Conservation (phyloP, 1,140 invertebrate species). For the Aphelenchoides fujianensis region DNA sequence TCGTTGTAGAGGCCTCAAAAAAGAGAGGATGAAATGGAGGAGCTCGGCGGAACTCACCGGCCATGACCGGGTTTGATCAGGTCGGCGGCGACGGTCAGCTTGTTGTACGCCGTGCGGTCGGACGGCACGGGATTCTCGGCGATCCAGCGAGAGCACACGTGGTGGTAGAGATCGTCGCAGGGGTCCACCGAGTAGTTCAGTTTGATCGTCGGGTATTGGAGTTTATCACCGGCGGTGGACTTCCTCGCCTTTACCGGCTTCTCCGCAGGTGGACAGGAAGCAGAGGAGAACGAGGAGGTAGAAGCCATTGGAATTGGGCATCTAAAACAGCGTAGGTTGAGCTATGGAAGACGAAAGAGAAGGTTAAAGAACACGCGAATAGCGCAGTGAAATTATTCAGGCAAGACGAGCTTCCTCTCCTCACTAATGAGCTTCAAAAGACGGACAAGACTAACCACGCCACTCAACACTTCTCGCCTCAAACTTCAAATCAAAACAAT, state of each 20-base stretch:
- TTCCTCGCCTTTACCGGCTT: not conserved
- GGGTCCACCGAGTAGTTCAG: conserved; percentile 50
- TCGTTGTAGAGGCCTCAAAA: conserved; percentile 16
- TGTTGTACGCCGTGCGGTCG: conserved; percentile 49
- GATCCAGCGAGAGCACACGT: conserved; percentile 42
- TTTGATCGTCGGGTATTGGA: not conserved
- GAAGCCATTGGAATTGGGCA: no score
- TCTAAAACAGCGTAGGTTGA: no score
- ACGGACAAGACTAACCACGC: no score
- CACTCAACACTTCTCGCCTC: no score
- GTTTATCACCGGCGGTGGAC: not conserved
- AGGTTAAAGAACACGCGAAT: no score
- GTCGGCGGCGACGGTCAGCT: conserved; percentile 44
- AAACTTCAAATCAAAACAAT: no score
- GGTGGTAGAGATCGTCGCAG: conserved; percentile 54
- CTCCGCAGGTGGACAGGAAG: no score
- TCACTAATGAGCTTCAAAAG: no score
- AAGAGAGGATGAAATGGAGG: not conserved
- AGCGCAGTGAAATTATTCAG: no score
- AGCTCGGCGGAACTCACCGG: conserved; percentile 20
- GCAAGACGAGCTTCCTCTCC: no score
- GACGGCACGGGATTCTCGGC: conserved; percentile 41
- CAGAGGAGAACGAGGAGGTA: no score
- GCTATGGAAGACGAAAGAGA: no score
- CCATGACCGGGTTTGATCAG: conserved; percentile 48